Base-by-base conservation (phyloP, 2,113 vertebrate genomes). In the Peromyscus leucopus region DNA sequence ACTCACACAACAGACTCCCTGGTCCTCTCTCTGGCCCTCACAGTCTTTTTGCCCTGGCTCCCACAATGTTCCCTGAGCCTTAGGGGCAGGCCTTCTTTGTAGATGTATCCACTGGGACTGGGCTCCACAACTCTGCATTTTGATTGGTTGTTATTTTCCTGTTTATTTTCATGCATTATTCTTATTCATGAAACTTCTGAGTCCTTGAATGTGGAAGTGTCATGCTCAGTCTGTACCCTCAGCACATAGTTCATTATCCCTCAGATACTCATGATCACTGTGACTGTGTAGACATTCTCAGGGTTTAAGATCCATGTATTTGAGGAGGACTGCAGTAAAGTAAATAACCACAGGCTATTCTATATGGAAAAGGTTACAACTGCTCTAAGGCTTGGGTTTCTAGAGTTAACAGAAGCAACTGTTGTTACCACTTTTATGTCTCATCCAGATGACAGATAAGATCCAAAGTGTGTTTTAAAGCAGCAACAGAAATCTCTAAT, bases 381-480 rank as follows among this genome's bases (percentile, higher is more conserved):
- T 82, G 92, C 33, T 76, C 51, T 26, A 51, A 90, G 67, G 7
- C 10, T 63, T 72, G 78, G 75, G 42, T 72, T 96, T 97, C 33
- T 91, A 6, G 46, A 79, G 63, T 96, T 97, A 63, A 55, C 31
- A 84, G 93, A 90, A 63, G 63, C 96, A 89, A 72, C 19, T 83
- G 59, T 88, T 89, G 51, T n/a, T 82, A 82, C 15, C 48, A 59
- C 84, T 97, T 94, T 97, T 74, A 28, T 59, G 63, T 96, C 10
- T 57, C 57, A 92, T 42, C 9, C 22, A 7, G 48, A 28, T 97
- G 82, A 86, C 90, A 85, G 65, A 3, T 95, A 87, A 96, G 71
- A 93, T 92, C 46, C 83, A 79, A 97, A 97, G 36, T 84, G 17
- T 79, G 2, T 86, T 80, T 95, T 89, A 95, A 94, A 96, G n/a